phyloP scores from a whole-genome alignment of 2,888 invertebrate species.

The Perizoma flavofasciatum region DNA sequence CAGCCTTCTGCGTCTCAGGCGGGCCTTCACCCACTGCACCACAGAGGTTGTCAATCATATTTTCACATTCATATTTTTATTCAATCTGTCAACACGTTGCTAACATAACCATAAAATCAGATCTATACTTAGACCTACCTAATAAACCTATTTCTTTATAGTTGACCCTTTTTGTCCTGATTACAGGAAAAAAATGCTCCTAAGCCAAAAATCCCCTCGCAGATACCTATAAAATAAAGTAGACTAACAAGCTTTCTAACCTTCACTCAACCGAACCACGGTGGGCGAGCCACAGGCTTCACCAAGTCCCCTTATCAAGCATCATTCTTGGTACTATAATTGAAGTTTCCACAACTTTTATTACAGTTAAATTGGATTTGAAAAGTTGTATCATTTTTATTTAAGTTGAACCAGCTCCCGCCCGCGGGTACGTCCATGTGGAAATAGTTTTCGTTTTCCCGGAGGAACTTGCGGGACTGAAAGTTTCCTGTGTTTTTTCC shows the following conservation, averaged over 20 bases:
- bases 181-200: too few species aligned
- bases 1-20: too few species aligned
- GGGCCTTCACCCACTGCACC: too few species aligned
- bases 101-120: too few species aligned
- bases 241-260: not conserved
- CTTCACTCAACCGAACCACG: conserved; percentile 8
- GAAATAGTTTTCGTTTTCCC: conserved; percentile 27
- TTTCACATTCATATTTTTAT: too few species aligned
- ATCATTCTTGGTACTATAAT: conserved; percentile 25
- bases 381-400: conserved; percentile 34
- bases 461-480: conserved; percentile 15
- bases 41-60: too few species aligned
- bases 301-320: conserved; percentile 19
- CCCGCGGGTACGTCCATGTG: conserved; percentile 21
- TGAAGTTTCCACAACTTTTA: conserved; percentile 31
- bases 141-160: too few species aligned
- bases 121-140: too few species aligned
- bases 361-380: conserved; percentile 33
- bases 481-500: conserved; percentile 11
- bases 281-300: conserved; percentile 4
- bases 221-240: too few species aligned
- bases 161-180: too few species aligned
- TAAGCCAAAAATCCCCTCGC: too few species aligned
- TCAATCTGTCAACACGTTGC: too few species aligned
- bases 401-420: conserved; percentile 23